Evolutionary conservation across 1,140 invertebrate species (phyloP), one percentile per base, ranked within the genome.

Genomic region (Chironomus tepperi): DNA sequence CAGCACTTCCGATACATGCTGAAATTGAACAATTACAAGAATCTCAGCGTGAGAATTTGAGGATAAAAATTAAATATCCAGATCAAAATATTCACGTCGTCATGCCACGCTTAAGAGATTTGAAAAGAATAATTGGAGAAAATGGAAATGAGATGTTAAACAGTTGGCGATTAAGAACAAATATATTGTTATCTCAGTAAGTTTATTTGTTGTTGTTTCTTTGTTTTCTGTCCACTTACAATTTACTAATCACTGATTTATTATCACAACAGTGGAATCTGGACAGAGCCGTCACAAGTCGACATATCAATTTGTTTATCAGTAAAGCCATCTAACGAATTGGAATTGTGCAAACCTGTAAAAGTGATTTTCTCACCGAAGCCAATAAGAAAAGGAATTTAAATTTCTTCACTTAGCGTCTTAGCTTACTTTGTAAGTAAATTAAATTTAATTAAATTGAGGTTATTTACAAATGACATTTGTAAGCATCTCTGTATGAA

Each of bases 361-460:
- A 92, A 94, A 81, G 89, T 97, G n/a, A 89, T 92, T 42, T 91
- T 97, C 70, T 89, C 90, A 18, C 93, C 93, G 0, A 97, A 96
- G 83, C 89, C 93, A 6, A 90, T 95, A 8, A 94, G 95, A 81
- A 87, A 92, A 77, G 92, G 91, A 70, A 89, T 94, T 78, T 92
- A 87, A 85, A 76, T 42, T 73, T 75, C 43, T 75, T 65, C 42
- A 70, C 67, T 15, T 15, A 42, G 24, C 1, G 2, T 21, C 67
- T 15, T 15, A 42, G 24, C 1, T 43, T 21, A 24, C 65, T 72
- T 34, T 34, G 24, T 34, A 5, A 34, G 24, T 34, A 34, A 34
- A 34, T 34, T 34, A 34, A 34, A 34, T 34, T 34, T 34, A 34
- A 34, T 34, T 34, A 34, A 34, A 34, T 34, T 34, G 1, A 34